Base-by-base conservation (phyloP, 2,797 vertebrate species). In the Anguilla megastoma region DNA sequence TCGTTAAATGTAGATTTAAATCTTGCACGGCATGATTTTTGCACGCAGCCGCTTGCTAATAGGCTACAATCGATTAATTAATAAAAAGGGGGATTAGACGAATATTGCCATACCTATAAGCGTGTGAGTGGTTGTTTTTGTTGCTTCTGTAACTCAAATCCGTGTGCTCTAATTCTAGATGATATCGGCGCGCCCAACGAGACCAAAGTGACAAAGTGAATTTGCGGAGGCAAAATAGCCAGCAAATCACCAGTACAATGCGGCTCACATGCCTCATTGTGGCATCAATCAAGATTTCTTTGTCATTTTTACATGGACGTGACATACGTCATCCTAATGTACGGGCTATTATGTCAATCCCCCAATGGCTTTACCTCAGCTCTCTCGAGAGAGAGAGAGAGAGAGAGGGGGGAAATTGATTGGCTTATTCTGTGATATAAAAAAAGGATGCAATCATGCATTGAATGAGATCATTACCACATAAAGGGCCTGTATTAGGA, bases 381-480 rank as follows among this genome's bases (percentile, higher is more conserved):
- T 63, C 54, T 85, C 16, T 8, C n/a, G n/a, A n/a, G 14, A 1
- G 84, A 89, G 41, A 83, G 50, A 50, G 9, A 50, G 50, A 50
- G 50, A 50, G 50, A 50, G 50, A 50, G 50, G 50, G 50, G 54
- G 54, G 10, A 4, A 66, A 54, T 84, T 85, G 54, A 85, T 80
- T 74, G 45, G 33, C 45, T 71, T 58, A 85, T 69, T 33, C 58
- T 83, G 41, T 21, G 24, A 83, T 48, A 83, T 48, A 52, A 84
- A 54, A 36, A 36, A 84, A 85, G 60, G n/a, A 88, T 56, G 36
- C 45, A 88, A 63, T 33, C n/a, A 88, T 33, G 14, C 45, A 69
- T 33, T 66, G 52, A 41, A 85, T 85, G 84, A 58, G 84, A 60
- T 85, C 84, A 85, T 85, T 85, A 60, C 24, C 83, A 58, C 48